A percentile compares a stretch with the other conserved stretches of the same genome.
Evolutionary conservation across 2,113 vertebrate genomes (phyloP).

Genomic region (Paedocypris sp.): DNA sequence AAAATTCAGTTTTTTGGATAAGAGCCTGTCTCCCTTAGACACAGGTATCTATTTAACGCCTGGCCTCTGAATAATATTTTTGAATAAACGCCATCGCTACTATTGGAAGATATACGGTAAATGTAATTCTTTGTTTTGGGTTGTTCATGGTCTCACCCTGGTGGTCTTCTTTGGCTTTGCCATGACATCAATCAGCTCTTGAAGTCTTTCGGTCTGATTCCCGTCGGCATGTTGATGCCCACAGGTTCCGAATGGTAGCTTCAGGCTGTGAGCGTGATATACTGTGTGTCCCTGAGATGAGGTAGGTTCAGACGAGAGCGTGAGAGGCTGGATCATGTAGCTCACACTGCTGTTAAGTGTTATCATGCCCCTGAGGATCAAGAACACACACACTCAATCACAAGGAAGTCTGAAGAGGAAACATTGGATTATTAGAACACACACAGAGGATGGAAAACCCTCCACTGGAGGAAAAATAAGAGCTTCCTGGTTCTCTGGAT

Average conservation of each 20-base stretch:
- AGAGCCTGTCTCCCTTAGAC: no score
- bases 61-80: no score
- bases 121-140: background rate
- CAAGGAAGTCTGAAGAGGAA: background rate
- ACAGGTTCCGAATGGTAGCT: constrained; percentile 61
- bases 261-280: constrained; percentile 71
- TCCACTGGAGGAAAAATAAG: constrained; percentile 23
- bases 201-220: constrained; percentile 31
- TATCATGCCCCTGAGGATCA: constrained; percentile 77
- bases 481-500: constrained; percentile 8
- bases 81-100: no score
- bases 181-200: constrained; percentile 56
- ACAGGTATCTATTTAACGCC: no score
- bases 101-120: no score
- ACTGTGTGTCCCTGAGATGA: constrained; percentile 63
- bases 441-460: background rate
- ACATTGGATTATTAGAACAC: background rate
- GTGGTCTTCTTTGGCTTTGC: constrained; percentile 41
- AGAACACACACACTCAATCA: constrained; percentile 26
- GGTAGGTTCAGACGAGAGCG: constrained; percentile 39
- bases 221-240: constrained; percentile 47
- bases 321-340: constrained; percentile 80
- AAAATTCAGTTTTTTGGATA: no score
- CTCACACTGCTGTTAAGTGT: constrained; percentile 70
- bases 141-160: constrained; percentile 56